phyloP scores from a whole-genome alignment of 30 jellyfish, hydroid and myxozoan species.

The Phacellophora camtschatica region DNA sequence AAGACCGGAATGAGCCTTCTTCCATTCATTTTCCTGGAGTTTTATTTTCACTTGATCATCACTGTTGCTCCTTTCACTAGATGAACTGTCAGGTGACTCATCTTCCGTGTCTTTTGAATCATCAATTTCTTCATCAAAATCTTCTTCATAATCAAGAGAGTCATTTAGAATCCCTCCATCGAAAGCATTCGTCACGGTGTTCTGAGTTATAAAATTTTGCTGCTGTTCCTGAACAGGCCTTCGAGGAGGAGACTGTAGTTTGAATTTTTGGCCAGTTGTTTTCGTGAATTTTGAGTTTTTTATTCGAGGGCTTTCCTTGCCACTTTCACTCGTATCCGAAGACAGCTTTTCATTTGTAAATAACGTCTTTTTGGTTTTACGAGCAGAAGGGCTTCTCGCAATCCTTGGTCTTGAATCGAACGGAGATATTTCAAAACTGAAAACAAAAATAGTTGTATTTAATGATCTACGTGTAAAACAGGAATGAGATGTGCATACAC shows the following conservation, averaged over 20 bases:
- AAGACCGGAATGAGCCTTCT: slow-evolving; percentile 55
- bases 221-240: background rate
- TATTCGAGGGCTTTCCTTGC: slow-evolving; percentile 47
- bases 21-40: background rate
- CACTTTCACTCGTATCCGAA: slow-evolving; percentile 63
- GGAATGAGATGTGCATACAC: background rate
- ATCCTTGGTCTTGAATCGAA: slow-evolving; percentile 72
- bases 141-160: slow-evolving; percentile 15
- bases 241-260: too few species aligned
- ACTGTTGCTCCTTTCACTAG: background rate
- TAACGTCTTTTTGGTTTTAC: slow-evolving; percentile 33
- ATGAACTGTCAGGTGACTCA: background rate
- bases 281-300: background rate
- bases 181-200: background rate
- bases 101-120: background rate
- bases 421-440: slow-evolving; percentile 21
- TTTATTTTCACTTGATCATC: background rate
- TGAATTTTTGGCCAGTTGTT: background rate
- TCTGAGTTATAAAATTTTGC: background rate
- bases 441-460: background rate
- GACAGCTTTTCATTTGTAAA: slow-evolving; percentile 10
- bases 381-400: slow-evolving; percentile 79
- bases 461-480: background rate
- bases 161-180: background rate
- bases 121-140: background rate